Conservation (phyloP, 2,888 invertebrate species). For the Amblyjoppa proteus region DNA sequence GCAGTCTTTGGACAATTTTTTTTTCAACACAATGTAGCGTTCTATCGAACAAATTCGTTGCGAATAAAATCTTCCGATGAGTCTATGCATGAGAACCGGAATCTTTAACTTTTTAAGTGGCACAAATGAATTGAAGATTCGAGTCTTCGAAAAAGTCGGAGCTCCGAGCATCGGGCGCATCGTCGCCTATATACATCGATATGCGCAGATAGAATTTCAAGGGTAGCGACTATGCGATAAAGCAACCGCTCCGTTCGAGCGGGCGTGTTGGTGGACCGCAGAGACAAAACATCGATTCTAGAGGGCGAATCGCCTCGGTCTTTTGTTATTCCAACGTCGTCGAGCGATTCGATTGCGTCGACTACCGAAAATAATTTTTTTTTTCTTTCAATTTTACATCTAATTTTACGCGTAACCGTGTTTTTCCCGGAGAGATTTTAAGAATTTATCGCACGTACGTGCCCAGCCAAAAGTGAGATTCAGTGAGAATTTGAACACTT, state of each 20-base stretch:
- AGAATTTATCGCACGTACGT: too few relatives aligned
- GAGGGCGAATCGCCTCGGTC: not conserved
- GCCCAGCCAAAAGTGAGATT: too few relatives aligned
- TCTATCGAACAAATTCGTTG: too few relatives aligned
- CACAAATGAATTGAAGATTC: not conserved
- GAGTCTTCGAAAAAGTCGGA: not conserved
- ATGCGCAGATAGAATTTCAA: conserved; percentile 51
- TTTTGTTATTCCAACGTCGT: not conserved
- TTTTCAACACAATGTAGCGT: not conserved
- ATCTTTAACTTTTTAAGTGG: not conserved
- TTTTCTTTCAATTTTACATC: not conserved
- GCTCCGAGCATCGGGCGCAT: conserved; percentile 12
- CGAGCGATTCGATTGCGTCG: not conserved
- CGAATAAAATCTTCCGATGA: not conserved
- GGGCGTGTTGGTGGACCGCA: not conserved
- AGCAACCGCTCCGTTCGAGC: conserved; percentile 10
- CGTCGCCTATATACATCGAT: not conserved
- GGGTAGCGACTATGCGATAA: conserved; percentile 41
- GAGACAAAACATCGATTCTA: conserved; percentile 15
- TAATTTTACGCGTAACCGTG: not conserved
- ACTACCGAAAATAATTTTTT: not conserved
- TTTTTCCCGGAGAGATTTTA: not conserved
- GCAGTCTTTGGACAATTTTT: not conserved
- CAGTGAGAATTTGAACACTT: too few relatives aligned
- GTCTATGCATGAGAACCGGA: not conserved